Percentiles rank a stretch among this genome's conserved stretches.
phyloP scores from a whole-genome alignment of 1,140 invertebrate species.

The Drosophila carrolli region DNA sequence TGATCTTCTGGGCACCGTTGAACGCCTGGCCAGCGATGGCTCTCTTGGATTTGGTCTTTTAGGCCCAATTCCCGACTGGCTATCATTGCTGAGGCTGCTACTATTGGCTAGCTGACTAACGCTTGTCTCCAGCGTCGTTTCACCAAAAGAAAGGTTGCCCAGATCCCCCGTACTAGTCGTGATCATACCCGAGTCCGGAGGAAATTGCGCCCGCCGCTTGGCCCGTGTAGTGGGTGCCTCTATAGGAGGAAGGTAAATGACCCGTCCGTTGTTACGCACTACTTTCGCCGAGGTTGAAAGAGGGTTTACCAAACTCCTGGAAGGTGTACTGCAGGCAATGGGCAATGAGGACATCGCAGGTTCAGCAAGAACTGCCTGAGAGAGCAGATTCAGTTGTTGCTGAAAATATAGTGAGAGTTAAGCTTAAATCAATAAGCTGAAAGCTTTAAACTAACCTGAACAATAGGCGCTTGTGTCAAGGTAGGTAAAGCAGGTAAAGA shows the following conservation, averaged over 20 bases:
- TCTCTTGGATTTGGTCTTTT: slow-evolving; percentile 45
- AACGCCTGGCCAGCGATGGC: slow-evolving; percentile 35
- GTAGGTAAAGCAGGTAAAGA: slow-evolving; percentile 11
- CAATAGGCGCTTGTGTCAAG: neutral
- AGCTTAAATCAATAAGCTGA: neutral
- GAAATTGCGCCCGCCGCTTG: slow-evolving; percentile 78
- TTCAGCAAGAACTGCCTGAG: slow-evolving; percentile 4
- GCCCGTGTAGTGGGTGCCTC: slow-evolving; percentile 90
- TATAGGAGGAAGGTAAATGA: slow-evolving; percentile 91
- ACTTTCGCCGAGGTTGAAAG: slow-evolving; percentile 86
- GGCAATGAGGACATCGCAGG: slow-evolving; percentile 23
- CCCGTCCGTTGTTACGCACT: slow-evolving; percentile 88
- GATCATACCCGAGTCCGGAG: slow-evolving; percentile 13
- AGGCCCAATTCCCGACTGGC: neutral
- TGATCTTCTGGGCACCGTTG: slow-evolving; percentile 40
- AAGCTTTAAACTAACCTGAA: slow-evolving; percentile 16
- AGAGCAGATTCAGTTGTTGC: slow-evolving; percentile 14
- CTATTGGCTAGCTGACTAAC: slow-evolving; percentile 20
- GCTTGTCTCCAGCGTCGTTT: slow-evolving; percentile 48
- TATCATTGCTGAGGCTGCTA: slow-evolving; percentile 47
- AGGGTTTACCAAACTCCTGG: slow-evolving; percentile 17
- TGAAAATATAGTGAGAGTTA: neutral
- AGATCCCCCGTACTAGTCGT: slow-evolving; percentile 29
- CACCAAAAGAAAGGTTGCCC: slow-evolving; percentile 33
- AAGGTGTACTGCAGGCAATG: slow-evolving; percentile 63